These are phyloP conservation scores for Calameuta filiformis DNA, from an alignment of 2,888 invertebrate genomes.

Conservation along the genomic window DNA sequence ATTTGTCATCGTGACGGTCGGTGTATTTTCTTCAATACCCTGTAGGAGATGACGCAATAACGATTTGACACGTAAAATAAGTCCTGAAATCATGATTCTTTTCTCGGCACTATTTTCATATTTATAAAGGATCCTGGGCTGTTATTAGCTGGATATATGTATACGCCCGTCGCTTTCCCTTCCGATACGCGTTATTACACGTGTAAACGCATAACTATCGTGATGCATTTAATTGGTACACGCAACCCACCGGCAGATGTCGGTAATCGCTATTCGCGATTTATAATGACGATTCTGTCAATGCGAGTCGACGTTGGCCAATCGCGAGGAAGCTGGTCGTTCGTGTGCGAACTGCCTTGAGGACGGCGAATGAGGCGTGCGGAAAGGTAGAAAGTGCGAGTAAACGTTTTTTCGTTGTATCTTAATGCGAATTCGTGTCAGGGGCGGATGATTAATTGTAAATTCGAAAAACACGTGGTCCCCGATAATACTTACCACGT, in stretches of 20 bases:
- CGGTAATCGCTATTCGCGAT: neutral
- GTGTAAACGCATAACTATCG: neutral
- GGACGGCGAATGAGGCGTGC: neutral
- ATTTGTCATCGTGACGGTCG: neutral
- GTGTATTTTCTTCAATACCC: neutral
- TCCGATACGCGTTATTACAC: slow-evolving; percentile 1
- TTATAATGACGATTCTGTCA: neutral
- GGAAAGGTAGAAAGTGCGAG: neutral
- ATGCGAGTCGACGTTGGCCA: neutral
- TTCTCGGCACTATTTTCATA: neutral
- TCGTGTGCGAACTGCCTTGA: neutral
- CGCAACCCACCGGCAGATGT: neutral
- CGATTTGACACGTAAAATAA: neutral
- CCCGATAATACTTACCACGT: neutral
- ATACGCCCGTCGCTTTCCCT: neutral
- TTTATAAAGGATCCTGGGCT: neutral
- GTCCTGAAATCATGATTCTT: neutral
- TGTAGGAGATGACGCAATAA: neutral
- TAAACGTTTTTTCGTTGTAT: neutral
- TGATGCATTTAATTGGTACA: neutral
- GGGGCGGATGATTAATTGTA: neutral
- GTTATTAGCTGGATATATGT: neutral
- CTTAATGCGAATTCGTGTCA: neutral
- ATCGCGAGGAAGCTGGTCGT: neutral
- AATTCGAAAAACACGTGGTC: neutral